Percentiles rank a stretch among this genome's conserved stretches.
Conservation (phyloP, 2,797 vertebrate species). For the Lemur catta region DNA sequence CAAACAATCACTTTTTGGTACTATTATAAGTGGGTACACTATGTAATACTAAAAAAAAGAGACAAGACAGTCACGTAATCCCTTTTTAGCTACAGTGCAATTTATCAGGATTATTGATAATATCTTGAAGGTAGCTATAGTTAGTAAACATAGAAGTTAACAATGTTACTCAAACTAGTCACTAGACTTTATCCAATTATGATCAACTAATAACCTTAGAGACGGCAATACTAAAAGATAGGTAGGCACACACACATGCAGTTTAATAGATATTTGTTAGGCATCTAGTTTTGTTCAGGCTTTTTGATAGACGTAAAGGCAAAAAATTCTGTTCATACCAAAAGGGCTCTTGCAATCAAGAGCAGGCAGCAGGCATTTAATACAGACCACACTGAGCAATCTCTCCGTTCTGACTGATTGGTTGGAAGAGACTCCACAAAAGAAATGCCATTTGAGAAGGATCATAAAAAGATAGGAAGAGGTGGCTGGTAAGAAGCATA, state of each 20-base stretch:
- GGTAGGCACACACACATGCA: background rate
- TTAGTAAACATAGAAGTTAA: background rate
- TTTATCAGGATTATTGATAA: background rate
- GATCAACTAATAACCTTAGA: background rate
- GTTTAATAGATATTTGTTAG: background rate
- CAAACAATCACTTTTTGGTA: constrained; percentile 11
- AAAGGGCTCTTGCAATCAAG: background rate
- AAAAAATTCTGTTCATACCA: background rate
- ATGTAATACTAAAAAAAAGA: background rate
- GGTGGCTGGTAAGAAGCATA: background rate
- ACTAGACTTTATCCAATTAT: background rate
- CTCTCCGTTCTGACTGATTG: background rate
- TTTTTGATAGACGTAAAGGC: background rate
- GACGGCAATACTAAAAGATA: background rate
- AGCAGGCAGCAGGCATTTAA: background rate
- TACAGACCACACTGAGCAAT: background rate
- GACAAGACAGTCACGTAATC: background rate
- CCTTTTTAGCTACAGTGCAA: background rate
- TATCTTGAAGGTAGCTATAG: background rate
- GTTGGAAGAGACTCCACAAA: background rate
- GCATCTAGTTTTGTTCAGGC: background rate
- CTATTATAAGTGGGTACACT: background rate
- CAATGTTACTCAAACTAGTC: background rate
- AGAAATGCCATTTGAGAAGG: background rate
- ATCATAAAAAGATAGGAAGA: background rate